These are phyloP conservation scores for Isichthys henryi DNA, from an alignment of 2,113 vertebrate species.

Conservation along the genomic window DNA sequence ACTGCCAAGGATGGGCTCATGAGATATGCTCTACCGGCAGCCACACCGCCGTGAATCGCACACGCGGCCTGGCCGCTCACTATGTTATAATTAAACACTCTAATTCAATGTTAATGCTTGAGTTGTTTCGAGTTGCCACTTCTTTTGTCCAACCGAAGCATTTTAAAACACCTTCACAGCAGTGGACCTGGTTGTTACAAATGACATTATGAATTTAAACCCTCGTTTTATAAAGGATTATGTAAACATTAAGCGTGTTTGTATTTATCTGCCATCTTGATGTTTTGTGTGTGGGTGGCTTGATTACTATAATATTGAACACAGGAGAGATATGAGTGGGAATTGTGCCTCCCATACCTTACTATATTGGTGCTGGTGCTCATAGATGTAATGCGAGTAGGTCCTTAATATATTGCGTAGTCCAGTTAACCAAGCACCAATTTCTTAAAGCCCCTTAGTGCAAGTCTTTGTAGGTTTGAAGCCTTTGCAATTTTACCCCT, in stretches of 20 bases:
- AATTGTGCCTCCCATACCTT: neutral
- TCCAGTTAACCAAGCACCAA: neutral
- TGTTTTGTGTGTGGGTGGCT: neutral
- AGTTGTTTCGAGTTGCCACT: neutral
- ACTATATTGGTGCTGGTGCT: neutral
- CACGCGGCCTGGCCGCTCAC: neutral
- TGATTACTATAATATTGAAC: neutral
- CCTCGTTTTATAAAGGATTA: neutral
- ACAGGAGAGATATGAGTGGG: neutral
- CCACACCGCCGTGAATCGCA: neutral
- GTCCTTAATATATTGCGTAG: neutral
- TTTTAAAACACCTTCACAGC: neutral
- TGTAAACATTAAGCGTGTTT: constrained; percentile 1
- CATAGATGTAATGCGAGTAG: neutral
- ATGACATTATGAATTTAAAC: neutral
- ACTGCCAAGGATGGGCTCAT: neutral
- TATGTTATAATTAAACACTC: neutral
- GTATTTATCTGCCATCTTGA: neutral
- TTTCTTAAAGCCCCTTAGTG: neutral
- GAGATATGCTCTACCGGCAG: neutral
- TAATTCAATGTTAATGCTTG: neutral
- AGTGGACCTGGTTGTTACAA: neutral
- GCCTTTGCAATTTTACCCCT: neutral
- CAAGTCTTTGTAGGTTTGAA: neutral
- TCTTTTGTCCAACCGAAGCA: neutral